Evolutionary conservation across 2,113 vertebrate genomes (phyloP).

Genomic region (Thalassarche chlororhynchos): DNA sequence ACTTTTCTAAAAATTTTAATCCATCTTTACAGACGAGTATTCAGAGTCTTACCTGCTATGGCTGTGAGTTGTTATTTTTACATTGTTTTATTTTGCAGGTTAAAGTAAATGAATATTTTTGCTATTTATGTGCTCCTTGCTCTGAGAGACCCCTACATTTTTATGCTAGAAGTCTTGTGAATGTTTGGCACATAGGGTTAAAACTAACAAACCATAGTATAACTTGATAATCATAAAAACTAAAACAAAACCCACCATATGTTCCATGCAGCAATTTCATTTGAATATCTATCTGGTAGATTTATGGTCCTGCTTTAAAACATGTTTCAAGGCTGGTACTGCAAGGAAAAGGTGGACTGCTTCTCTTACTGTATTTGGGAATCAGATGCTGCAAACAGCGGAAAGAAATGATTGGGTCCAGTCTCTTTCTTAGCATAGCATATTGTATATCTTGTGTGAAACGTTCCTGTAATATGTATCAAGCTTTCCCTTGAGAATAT

Average conservation of each 20-base stretch:
- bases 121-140: not conserved
- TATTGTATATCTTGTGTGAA: not conserved
- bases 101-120: not conserved
- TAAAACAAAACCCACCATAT: not conserved
- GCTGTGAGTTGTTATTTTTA: not conserved
- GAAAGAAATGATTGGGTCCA: accelerated
- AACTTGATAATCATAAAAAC: not conserved
- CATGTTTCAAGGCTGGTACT: not conserved
- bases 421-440: not conserved
- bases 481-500: not conserved
- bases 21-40: not conserved
- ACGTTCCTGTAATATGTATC: not conserved
- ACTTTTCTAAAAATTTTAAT: not conserved
- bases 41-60: not conserved
- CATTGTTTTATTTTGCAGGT: not conserved
- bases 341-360: not conserved
- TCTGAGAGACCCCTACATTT: not conserved
- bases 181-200: not conserved
- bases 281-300: not conserved
- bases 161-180: not conserved
- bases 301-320: not conserved
- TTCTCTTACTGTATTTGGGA: not conserved
- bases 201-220: not conserved
- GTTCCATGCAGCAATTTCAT: not conserved
- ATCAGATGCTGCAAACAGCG: not conserved